Conservation (phyloP, 2,888 invertebrate species). For the Anagyrus pseudococci region DNA sequence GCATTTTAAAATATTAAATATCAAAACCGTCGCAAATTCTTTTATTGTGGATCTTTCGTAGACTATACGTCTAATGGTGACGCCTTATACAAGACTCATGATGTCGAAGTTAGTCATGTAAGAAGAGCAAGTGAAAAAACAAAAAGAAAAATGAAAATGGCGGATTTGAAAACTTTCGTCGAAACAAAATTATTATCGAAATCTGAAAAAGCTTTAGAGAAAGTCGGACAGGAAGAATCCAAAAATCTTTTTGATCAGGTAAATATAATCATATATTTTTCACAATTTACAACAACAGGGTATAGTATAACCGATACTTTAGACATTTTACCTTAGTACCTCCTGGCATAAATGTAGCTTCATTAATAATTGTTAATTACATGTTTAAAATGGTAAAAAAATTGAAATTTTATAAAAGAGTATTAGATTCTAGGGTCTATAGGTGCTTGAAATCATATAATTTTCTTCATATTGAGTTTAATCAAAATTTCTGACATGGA, state of each 20-base stretch:
- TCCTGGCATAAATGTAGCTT: no score
- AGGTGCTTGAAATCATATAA: neutral
- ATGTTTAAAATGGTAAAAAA: neutral
- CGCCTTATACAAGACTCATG: slow-evolving; percentile 54
- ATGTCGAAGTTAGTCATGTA: slow-evolving; percentile 61
- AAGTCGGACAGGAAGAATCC: slow-evolving; percentile 82
- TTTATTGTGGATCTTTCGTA: slow-evolving; percentile 1
- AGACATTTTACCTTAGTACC: no score
- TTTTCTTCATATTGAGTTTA: neutral
- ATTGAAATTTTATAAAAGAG: no score
- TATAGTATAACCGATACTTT: no score
- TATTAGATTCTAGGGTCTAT: no score
- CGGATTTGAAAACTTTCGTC: slow-evolving; percentile 88
- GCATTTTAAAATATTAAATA: neutral
- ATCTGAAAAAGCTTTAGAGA: slow-evolving; percentile 89
- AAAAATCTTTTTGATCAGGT: slow-evolving; percentile 41
- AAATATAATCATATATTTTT: no score
- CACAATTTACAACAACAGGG: no score
- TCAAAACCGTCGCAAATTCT: no score
- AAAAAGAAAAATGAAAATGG: slow-evolving; percentile 89
- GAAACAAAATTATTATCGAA: slow-evolving; percentile 90
- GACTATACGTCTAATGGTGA: slow-evolving; percentile 36
- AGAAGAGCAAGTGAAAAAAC: slow-evolving; percentile 82
- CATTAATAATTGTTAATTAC: no score
- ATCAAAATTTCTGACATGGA: no score